Percentiles rank a stretch among this genome's conserved stretches.
Conservation (phyloP, 1,140 invertebrate species). For the Rhopalosiphum maidis region DNA sequence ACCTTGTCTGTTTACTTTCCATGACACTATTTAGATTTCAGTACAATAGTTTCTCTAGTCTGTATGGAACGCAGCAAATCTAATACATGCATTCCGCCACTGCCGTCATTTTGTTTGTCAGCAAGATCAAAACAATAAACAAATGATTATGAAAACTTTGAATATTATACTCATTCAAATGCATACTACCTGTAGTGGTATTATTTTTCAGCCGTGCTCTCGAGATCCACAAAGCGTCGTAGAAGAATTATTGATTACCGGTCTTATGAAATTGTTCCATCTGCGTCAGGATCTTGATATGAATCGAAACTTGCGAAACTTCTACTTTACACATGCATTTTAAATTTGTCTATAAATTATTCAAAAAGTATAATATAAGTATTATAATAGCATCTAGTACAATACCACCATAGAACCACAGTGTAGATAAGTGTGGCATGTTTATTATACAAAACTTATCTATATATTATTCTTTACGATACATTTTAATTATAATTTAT, state of each 20-base stretch:
- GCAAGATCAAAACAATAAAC: constrained; percentile 36
- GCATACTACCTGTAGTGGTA: not conserved
- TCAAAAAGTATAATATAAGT: not conserved
- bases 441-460: not conserved
- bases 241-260: not conserved
- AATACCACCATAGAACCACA: not conserved
- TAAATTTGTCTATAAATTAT: constrained; percentile 6
- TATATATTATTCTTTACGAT: not conserved
- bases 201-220: not conserved
- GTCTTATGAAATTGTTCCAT: not conserved
- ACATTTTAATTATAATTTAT: not conserved
- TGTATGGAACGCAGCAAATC: not conserved
- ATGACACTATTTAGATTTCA: constrained; percentile 21
- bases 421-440: not conserved
- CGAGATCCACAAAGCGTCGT: not conserved
- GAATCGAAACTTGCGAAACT: constrained; percentile 3
- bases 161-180: not conserved
- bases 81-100: constrained; percentile 8
- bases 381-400: not conserved
- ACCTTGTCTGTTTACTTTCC: constrained; percentile 39
- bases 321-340: not conserved
- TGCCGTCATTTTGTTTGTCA: not conserved
- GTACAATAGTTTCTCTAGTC: constrained; percentile 17
- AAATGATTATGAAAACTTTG: not conserved
- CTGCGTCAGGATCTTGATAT: not conserved